Percentiles rank a stretch among this genome's conserved stretches.
phyloP scores from a whole-genome alignment of 1,140 invertebrate species.

The Brachionus paranguensis region DNA sequence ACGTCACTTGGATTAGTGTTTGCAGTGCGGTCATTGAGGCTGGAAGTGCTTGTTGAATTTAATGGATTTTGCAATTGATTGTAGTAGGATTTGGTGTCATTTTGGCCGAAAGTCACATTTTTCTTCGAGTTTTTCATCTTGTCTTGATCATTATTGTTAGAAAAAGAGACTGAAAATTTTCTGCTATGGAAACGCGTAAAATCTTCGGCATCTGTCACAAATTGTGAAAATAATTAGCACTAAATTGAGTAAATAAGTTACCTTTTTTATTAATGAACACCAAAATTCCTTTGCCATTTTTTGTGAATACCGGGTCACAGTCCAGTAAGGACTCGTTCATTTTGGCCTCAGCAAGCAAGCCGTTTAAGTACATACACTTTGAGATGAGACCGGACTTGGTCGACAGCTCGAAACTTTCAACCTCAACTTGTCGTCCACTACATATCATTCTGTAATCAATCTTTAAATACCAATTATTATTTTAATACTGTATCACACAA shows the following conservation, averaged over 20 bases:
- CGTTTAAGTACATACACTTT: constrained; percentile 30
- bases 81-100: not conserved
- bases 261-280: constrained; percentile 24
- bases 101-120: constrained; percentile 17
- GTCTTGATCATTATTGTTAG: not conserved
- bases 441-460: constrained; percentile 40
- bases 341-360: not conserved
- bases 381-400: constrained; percentile 36
- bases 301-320: constrained; percentile 17
- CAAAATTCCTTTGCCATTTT: constrained; percentile 25
- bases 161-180: constrained; percentile 9
- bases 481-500: not conserved
- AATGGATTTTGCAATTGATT: not conserved
- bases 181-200: constrained; percentile 4
- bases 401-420: constrained; percentile 32
- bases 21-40: not conserved
- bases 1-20: not conserved
- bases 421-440: constrained; percentile 39
- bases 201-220: constrained; percentile 13
- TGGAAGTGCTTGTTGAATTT: not conserved
- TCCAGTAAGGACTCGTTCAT: constrained; percentile 17
- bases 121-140: constrained; percentile 21
- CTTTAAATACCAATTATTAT: constrained; percentile 2
- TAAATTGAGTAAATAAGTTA: not conserved
- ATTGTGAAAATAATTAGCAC: not conserved